phyloP scores from a whole-genome alignment of 2,113 vertebrate genomes.

The Cricetomys ansorgei region DNA sequence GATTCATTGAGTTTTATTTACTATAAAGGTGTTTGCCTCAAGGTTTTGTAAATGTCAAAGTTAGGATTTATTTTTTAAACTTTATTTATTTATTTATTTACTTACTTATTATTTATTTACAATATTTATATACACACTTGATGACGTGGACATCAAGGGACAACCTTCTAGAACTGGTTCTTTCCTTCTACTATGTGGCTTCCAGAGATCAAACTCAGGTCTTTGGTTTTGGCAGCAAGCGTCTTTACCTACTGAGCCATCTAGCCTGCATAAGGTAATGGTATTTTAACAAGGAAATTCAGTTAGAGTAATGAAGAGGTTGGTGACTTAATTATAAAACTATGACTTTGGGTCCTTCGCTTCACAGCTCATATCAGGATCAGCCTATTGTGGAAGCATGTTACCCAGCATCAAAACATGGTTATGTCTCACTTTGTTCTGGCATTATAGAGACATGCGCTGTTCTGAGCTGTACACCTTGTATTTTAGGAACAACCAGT shows the following conservation, averaged over 20 bases:
- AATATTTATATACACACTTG: too few species aligned
- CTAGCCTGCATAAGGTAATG: neutral
- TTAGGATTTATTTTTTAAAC: neutral
- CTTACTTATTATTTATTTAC: too few species aligned
- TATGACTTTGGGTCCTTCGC: neutral
- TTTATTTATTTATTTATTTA: neutral
- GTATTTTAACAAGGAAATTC: neutral
- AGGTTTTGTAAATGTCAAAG: neutral
- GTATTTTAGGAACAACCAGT: neutral
- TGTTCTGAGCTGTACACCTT: neutral
- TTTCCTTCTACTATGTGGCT: neutral
- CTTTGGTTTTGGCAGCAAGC: neutral
- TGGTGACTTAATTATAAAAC: constrained; percentile 27
- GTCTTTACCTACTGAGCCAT: neutral
- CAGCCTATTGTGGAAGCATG: neutral
- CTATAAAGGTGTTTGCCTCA: neutral
- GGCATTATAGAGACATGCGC: neutral
- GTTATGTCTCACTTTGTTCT: constrained; percentile 5
- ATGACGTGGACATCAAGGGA: neutral
- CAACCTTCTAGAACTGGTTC: neutral
- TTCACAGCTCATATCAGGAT: neutral
- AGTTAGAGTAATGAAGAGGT: neutral
- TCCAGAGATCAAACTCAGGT: neutral
- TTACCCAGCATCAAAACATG: neutral
- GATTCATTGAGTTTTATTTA: constrained; percentile 20